Base-by-base conservation (phyloP, 37 sponge, comb jelly and placozoan species). In the Chondrosia reniformis region DNA sequence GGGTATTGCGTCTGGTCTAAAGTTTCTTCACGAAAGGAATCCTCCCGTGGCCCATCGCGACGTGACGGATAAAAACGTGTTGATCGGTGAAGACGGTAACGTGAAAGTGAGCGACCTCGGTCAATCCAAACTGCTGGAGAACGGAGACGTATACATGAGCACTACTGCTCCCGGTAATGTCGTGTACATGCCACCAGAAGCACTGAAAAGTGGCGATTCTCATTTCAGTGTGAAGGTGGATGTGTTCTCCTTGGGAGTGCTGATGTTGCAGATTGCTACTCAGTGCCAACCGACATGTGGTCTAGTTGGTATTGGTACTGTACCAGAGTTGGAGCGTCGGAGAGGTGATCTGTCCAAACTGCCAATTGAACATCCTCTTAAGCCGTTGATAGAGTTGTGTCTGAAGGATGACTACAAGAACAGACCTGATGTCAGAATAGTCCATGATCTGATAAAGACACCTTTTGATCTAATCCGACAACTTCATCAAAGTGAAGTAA, bases 181-280 rank as follows among this genome's bases (percentile, higher is more conserved):
- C 38, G 39, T 40, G 37, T 66, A 66, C 67, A 66, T 66, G 67
- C 67, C 67, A 8, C 67, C 67, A 5, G 67, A 66, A 34, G 67
- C 30, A 6, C 67, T 66, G 7, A n/a, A n/a, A n/a, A 39, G 67
- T 7, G 17, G 36, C 9, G 38, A 66, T 5, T 40, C 67, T 6
- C 34, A 32, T 36, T 66, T 37, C 67, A 66, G 39, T 5, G 67
- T 37, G 67, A 66, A 66, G 38, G 13, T 66, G 67, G 67, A 66
- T 17, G 36, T 32, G 67, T 66, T 66, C 38, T 66, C 67, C 37
- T 5, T 66, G 5, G 67, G 67, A 37, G 67, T 66, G 36, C 17
- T 66, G 38, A 66, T 66, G 67, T 17, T 66, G 33, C 67, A 66
- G 67, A 66, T 66, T 5, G 67, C 36, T 5, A 66, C 67, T 6